Evolutionary conservation across 1,140 invertebrate genomes (phyloP), one percentile per base, ranked within the genome.

Genomic region (Galendromus occidentalis): DNA sequence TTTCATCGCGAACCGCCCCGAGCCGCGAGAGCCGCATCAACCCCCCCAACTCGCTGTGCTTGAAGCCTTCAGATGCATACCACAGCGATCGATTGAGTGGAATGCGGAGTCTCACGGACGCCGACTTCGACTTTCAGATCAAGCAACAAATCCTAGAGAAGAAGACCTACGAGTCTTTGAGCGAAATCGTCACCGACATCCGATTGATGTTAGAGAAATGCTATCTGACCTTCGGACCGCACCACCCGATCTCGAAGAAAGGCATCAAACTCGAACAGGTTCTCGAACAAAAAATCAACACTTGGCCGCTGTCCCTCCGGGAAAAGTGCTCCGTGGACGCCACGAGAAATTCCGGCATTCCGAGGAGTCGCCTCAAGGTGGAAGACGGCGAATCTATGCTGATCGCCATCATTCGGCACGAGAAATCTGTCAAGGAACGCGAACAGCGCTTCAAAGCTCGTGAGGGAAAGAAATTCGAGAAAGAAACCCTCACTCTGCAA

Each of bases 151-250:
- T 59, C 51, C 25, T 18, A 14, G 51, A 59, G 14, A 59, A 66
- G 45, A 66, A 64, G 28, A 51, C 41, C 20, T 81, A 80, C 69
- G 68, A 68, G 1, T 73, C 68, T 17, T 74, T 80, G 18, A 77
- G 74, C 25, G 73, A 79, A 28, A 73, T 79, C 71, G 73, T 80
- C 12, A 72, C 71, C n/a, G 79, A 80, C 68, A 71, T 81, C 41
- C 73, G 78, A 22, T 70, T 76, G 12, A 78, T 80, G 74, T 69
- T 81, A 28, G 78, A 80, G 67, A 80, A 80, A 66, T 80, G 79
- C 67, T 80, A 80, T 67, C 73, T 75, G 12, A 80, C 75, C 71
- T 80, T 78, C 72, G 80, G 79, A 55, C 73, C 74, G 2, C 71
- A 74, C 65, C 76, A 79, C 69, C 72, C 73, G 59, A 71, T 79